Conservation (phyloP, 2,797 vertebrate species). For the Sparidentex hasta region DNA sequence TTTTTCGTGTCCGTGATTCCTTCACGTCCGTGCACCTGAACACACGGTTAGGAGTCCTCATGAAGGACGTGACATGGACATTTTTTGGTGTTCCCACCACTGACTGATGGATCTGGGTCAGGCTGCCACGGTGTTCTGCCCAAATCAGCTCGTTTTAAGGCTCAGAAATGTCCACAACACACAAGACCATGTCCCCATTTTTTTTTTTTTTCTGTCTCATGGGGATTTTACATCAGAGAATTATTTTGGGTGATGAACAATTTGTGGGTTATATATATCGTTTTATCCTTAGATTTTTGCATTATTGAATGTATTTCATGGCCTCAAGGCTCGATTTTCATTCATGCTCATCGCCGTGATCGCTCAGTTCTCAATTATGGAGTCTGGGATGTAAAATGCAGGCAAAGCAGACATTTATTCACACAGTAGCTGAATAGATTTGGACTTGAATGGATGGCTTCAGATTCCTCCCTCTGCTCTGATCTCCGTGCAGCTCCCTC, state of each 20-base stretch:
- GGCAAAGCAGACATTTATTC: constrained; percentile 20
- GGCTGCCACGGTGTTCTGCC: constrained; percentile 17
- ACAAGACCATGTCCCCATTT: neutral
- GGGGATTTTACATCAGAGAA: neutral
- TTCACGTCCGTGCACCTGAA: neutral
- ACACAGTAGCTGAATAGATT: constrained; percentile 17
- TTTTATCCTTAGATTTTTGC: neutral
- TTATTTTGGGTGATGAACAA: neutral
- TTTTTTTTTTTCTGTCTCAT: neutral
- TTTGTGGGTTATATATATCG: neutral
- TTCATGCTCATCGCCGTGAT: neutral
- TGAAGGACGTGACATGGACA: neutral
- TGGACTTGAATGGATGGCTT: constrained; percentile 14
- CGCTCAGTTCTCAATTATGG: neutral
- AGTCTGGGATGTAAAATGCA: constrained; percentile 6
- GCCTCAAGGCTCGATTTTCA: neutral
- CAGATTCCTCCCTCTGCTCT: constrained; percentile 3
- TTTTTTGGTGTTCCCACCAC: constrained; percentile 10
- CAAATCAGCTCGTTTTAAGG: constrained; percentile 51
- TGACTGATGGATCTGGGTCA: constrained; percentile 41
- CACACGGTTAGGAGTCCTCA: neutral
- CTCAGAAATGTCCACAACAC: constrained; percentile 11
- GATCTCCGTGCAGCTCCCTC: constrained; percentile 19
- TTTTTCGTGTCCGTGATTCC: neutral
- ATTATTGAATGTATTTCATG: neutral